Evolutionary conservation across 2,888 invertebrate genomes (phyloP).

Genomic region (Lydus trimaculatus): DNA sequence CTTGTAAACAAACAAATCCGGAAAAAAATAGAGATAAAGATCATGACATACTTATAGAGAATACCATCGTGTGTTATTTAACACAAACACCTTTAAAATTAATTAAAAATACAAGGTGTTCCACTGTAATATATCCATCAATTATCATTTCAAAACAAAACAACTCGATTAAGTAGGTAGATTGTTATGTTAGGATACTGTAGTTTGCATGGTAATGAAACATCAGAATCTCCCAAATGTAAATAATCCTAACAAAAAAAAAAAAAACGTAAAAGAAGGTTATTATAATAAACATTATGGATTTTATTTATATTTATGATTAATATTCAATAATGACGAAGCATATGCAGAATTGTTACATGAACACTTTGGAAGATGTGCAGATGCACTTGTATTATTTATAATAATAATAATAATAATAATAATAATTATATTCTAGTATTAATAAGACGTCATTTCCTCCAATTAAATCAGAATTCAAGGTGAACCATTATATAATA

Average conservation of each 20-base stretch:
- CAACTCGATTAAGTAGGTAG: background rate
- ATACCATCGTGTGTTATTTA: no score
- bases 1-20: no score
- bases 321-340: background rate
- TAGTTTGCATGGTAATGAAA: background rate
- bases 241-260: background rate
- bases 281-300: background rate
- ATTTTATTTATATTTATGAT: constrained; percentile 1
- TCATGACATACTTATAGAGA: no score
- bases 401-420: background rate
- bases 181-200: background rate
- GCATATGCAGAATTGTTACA: background rate
- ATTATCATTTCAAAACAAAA: background rate
- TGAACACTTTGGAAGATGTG: background rate
- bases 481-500: background rate
- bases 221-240: background rate
- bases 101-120: background rate
- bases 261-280: background rate
- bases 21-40: no score
- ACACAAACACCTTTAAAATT: background rate
- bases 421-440: background rate
- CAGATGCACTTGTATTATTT: background rate
- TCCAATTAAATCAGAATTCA: background rate
- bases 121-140: background rate
- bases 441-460: background rate